Base-by-base conservation (phyloP, 2,113 vertebrate species). In the Oncorhynchus keta region DNA sequence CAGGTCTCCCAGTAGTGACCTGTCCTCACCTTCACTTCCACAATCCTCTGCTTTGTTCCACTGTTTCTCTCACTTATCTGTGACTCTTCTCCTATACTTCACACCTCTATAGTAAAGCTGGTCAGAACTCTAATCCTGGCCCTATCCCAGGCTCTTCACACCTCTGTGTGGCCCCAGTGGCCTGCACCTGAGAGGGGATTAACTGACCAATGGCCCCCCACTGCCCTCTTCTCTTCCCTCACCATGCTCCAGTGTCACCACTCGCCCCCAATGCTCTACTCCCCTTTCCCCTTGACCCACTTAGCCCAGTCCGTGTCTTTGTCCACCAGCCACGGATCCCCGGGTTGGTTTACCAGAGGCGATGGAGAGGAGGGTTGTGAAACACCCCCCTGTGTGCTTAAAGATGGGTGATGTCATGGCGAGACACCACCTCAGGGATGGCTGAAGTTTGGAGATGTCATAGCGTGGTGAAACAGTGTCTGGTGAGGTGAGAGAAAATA, bases 91-190 rank as follows among this genome's bases (percentile, higher is more conserved):
- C 55, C 68, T 59, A 1, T 69, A 66, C 12, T 82, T 90, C 73
- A 28, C 84, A 86, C 83, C 79, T 88, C 77, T 85, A 80, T 92
- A 90, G 86, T 92, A 59, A 85, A 76, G 55, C 32, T 11, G 76
- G 24, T 55, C 68, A 26, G 65, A 69, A 89, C 78, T 83, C 64
- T 86, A 71, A 86, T 89, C 84, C 83, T 32, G 74, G 75, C 66
- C 72, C 81, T 74, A 30, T 30, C 28, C 48, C 64, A 73, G 39
- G 75, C 77, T 76, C 76, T 92, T 94, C 87, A 89, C 92, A 92
- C 89, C 79, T 83, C 70, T 24, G 76, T 87, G 74, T 84, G 57
- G 16, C 66, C 75, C 83, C 85, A 75, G 24, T 65, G 55, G 55
- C 68, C 76, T 14, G 70, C 69, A 75, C 72, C 80, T 68, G 78